These are phyloP conservation scores for Vulpes ferrilata DNA, from an alignment of 2,113 vertebrate species.

Conservation along the genomic window DNA sequence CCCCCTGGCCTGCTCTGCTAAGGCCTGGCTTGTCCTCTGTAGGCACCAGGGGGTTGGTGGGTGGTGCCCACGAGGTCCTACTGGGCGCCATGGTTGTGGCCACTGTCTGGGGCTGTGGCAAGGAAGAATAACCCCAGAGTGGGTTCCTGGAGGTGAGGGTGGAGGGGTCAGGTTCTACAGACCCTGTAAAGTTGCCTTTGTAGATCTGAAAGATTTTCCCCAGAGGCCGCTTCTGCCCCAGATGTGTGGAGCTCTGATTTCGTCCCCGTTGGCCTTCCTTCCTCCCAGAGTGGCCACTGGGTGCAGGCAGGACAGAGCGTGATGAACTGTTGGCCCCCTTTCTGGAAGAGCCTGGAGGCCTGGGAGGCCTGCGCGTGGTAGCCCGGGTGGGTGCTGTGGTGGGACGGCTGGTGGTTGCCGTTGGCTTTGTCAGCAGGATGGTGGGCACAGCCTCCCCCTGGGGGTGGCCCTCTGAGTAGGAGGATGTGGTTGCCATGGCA, in stretches of 20 bases:
- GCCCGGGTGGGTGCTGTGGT: not conserved
- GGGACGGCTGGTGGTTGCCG: constrained; percentile 14
- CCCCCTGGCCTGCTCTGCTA: constrained; percentile 76
- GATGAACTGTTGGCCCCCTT: constrained; percentile 1
- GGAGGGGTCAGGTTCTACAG: constrained; percentile 81
- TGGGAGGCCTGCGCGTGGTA: constrained; percentile 55
- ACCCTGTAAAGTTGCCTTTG: constrained; percentile 87
- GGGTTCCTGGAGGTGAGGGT: constrained; percentile 80
- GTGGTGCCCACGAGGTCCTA: constrained; percentile 87
- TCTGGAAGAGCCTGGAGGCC: constrained; percentile 67
- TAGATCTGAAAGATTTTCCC: constrained; percentile 86
- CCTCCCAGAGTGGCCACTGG: constrained; percentile 59
- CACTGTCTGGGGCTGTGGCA: constrained; percentile 70
- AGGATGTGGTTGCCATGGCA: not conserved
- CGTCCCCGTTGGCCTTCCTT: constrained; percentile 83
- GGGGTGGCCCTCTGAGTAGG: constrained; percentile 12
- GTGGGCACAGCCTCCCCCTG: not conserved
- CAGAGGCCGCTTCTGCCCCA: constrained; percentile 84
- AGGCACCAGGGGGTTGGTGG: constrained; percentile 66
- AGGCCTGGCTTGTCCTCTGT: constrained; percentile 78
- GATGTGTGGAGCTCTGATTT: constrained; percentile 85
- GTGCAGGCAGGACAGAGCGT: constrained; percentile 52
- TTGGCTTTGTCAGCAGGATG: constrained; percentile 21
- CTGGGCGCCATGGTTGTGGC: constrained; percentile 69
- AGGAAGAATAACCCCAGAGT: constrained; percentile 76